Evolutionary conservation across 2,797 vertebrate genomes (phyloP).

Genomic region (Anguilla pacifica): DNA sequence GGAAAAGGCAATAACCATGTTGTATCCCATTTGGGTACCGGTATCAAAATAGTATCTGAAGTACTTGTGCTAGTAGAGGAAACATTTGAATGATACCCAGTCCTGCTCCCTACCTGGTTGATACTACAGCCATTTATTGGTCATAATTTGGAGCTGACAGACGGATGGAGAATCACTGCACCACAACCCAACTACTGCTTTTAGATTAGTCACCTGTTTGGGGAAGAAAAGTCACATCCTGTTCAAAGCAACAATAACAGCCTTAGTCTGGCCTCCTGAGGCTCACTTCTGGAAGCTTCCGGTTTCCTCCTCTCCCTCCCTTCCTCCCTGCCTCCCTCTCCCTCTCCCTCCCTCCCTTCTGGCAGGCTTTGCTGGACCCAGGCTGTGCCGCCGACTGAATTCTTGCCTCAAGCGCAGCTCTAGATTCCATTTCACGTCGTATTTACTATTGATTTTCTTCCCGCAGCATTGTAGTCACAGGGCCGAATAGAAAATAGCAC

Average conservation of each 20-base stretch:
- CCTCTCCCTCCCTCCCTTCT: neutral
- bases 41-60: too few relatives aligned
- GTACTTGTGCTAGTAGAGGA: too few relatives aligned
- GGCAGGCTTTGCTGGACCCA: conserved; percentile 1
- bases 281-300: neutral
- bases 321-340: neutral
- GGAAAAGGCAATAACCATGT: too few relatives aligned
- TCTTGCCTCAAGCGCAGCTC: conserved; percentile 56
- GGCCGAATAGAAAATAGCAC: neutral
- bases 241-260: neutral
- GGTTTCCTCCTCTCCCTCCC: neutral
- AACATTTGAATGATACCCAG: too few relatives aligned
- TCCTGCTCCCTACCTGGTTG: neutral
- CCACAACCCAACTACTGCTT: neutral
- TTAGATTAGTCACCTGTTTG: neutral
- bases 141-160: neutral
- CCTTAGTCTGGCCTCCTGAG: neutral
- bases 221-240: neutral
- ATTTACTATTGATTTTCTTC: conserved; percentile 76
- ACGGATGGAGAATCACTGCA: neutral
- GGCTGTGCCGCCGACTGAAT: neutral
- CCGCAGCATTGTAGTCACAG: conserved; percentile 17
- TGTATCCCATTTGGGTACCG: too few relatives aligned
- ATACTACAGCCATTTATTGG: neutral
- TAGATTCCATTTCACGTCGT: conserved; percentile 73